Percentiles rank a stretch among this genome's conserved stretches.
phyloP scores from a whole-genome alignment of 2,113 vertebrate species.

The Microtus pennsylvanicus region DNA sequence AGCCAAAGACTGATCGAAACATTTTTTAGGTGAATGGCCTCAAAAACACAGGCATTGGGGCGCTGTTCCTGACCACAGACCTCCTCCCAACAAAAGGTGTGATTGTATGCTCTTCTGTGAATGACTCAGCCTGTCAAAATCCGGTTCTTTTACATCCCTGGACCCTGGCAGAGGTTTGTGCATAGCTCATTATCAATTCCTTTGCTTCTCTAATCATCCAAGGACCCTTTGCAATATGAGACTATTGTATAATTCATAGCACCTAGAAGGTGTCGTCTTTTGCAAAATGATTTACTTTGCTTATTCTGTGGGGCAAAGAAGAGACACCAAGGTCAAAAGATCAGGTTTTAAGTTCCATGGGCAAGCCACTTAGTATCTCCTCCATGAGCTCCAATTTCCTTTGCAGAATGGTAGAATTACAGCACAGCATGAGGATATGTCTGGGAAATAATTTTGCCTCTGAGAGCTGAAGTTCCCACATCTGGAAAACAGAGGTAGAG shows the following conservation, averaged over 20 bases:
- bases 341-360: too few species aligned
- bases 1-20: background rate
- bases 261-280: background rate
- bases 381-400: background rate
- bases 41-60: background rate
- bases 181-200: background rate
- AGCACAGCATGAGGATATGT: background rate
- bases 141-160: background rate
- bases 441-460: background rate
- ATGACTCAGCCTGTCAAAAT: background rate
- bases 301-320: background rate
- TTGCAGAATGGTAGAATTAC: background rate
- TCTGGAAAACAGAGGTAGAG: background rate
- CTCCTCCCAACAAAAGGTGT: background rate
- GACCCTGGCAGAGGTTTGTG: background rate
- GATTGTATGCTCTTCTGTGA: background rate
- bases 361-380: background rate
- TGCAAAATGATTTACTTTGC: background rate
- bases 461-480: background rate
- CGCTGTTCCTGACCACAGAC: background rate
- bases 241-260: slow-evolving; percentile 39
- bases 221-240: slow-evolving; percentile 28
- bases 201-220: slow-evolving; percentile 26
- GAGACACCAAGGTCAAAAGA: background rate
- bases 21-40: background rate